Base-by-base conservation (phyloP, 2,888 invertebrate genomes). In the Drosophila tripunctata region DNA sequence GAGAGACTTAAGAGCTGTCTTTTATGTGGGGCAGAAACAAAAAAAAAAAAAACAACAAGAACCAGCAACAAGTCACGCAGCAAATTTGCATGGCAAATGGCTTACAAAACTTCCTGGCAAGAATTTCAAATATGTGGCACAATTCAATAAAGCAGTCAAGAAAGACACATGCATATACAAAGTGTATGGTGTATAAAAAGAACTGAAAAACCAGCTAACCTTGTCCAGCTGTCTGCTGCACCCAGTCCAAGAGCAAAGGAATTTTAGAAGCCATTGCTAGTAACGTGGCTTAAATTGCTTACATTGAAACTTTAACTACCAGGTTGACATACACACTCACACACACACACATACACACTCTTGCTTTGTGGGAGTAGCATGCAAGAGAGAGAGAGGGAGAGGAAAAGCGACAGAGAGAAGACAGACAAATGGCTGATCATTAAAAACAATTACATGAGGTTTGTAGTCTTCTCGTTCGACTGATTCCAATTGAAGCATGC, bases 111-210 rank as follows among this genome's bases (percentile, higher is more conserved):
- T 86, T 83, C 86, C 86, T 86, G 77, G 74, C 80, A 74, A 67
- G 84, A 77, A 86, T 83, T 71, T 74, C 65, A 83, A 80, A 65
- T 67, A 86, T 86, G 87, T 86, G 75, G 84, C 85, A 79, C 80
- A 75, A 67, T 68, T 83, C 80, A 86, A 83, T 85, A 83, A 66
- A 82, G 67, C 67, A 64, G 62, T 57, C 54, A 57, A 44, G 56
- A 78, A 41, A n/a, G 15, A 17, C 41, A 17, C 24, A 51, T 17
- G 24, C 38, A 27, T 14, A 17, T 30, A 35, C 40, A 69, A 61
- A 54, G 56, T 55, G 54, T 60, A 54, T 64, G 52, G n/a, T n/a
- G n/a, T n/a, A n/a, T n/a, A 64, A 56, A 72, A 75, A 75, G 62
- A 75, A 48, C 30, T 33, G 24, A 57, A 17, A 76, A 75, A 81